phyloP scores from a whole-genome alignment of 2,888 invertebrate genomes.

The Eupithecia exiguata region DNA sequence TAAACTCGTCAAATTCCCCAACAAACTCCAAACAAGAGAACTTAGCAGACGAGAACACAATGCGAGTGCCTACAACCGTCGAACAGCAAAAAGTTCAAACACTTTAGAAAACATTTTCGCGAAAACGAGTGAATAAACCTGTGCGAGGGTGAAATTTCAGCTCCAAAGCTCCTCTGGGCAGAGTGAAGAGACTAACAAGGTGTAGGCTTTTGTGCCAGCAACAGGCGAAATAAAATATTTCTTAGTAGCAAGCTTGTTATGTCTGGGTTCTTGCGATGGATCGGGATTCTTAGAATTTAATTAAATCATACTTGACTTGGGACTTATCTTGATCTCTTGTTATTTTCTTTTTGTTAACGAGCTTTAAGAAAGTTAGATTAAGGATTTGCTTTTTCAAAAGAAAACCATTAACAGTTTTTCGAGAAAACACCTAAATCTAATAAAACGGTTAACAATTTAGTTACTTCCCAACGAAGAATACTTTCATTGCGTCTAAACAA shows the following conservation, averaged over 20 bases:
- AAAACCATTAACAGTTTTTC: background rate
- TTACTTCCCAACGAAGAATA: no score
- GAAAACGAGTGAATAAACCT: conserved; percentile 14
- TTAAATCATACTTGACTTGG: background rate
- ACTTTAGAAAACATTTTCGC: conserved; percentile 23
- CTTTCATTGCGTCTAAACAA: no score
- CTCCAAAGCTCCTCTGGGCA: background rate
- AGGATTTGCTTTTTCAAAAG: background rate
- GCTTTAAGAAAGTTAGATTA: background rate
- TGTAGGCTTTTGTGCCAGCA: conserved; percentile 24
- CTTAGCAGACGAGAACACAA: conserved; percentile 8
- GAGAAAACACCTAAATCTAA: background rate
- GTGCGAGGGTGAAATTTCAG: background rate
- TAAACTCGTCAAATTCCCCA: background rate
- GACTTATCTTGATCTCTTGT: background rate
- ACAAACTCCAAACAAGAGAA: conserved; percentile 5
- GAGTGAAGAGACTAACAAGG: conserved; percentile 10
- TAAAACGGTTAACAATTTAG: background rate
- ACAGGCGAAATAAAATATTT: conserved; percentile 22
- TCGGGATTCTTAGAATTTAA: background rate
- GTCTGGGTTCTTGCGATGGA: background rate
- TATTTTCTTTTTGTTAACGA: background rate
- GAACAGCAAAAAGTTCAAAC: conserved; percentile 9
- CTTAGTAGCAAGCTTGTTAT: background rate
- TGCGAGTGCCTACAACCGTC: background rate